These are phyloP conservation scores for Drosophila eohydei DNA, from an alignment of 2,888 invertebrate species.

Conservation along the genomic window DNA sequence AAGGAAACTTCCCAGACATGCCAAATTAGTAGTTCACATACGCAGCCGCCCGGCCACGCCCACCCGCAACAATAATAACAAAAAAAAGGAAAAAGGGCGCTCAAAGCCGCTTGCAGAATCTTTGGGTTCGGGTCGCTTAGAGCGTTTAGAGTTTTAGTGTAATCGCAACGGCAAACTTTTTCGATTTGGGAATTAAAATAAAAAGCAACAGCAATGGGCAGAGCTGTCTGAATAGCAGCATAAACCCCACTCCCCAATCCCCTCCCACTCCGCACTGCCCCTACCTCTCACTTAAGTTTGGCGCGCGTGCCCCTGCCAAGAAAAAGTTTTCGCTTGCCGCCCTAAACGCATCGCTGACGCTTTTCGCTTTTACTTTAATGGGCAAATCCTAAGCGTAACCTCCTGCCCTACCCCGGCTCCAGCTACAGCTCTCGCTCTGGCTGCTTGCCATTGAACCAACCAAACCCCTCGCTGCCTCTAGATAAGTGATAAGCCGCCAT, in stretches of 20 bases:
- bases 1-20: conserved; percentile 63
- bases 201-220: conserved; percentile 45
- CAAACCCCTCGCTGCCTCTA: conserved; percentile 15
- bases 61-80: not conserved
- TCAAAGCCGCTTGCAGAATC: conserved; percentile 9
- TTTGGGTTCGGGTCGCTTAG: conserved; percentile 41
- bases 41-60: conserved; percentile 43
- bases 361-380: conserved; percentile 62
- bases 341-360: conserved; percentile 64
- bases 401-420: conserved; percentile 1
- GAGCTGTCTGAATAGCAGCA: not conserved
- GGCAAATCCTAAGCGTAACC: conserved; percentile 58
- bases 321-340: conserved; percentile 52
- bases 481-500: conserved; percentile 76
- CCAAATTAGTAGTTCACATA: conserved; percentile 67
- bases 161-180: conserved; percentile 75
- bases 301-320: conserved; percentile 9
- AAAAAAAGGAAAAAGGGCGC: conserved; percentile 1
- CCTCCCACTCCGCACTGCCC: not conserved
- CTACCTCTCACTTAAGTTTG: not conserved
- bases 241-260: not conserved
- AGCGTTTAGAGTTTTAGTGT: conserved; percentile 75
- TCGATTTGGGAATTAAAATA: conserved; percentile 80
- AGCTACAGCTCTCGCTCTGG: not conserved
- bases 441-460: not conserved